Evolutionary conservation across 2,888 invertebrate species (phyloP).

Genomic region (Watsonalla cultraria): DNA sequence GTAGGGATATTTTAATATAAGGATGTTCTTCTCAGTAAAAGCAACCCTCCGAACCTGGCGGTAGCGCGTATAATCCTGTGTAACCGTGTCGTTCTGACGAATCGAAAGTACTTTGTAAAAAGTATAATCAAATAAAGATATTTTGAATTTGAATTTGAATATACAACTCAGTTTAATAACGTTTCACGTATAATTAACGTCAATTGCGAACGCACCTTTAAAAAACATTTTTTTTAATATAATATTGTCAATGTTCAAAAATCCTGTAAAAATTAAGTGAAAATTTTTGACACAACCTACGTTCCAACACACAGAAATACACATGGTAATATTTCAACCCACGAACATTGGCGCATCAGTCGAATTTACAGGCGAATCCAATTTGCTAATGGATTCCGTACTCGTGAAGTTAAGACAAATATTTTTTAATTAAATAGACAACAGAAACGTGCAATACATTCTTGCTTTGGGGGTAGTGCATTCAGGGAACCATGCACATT

Average conservation of each 20-base stretch:
- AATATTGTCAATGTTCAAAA: too few species aligned
- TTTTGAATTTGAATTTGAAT: too few species aligned
- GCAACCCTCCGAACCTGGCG: too few species aligned
- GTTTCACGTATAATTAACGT: not conserved
- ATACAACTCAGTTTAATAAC: too few species aligned
- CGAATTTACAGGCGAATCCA: slow-evolving; percentile 31
- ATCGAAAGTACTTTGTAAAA: too few species aligned
- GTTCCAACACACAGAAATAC: not conserved
- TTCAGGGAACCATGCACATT: slow-evolving; percentile 73
- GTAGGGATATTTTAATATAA: too few species aligned
- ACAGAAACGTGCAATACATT: slow-evolving; percentile 72
- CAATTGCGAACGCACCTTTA: not conserved
- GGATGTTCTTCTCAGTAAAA: too few species aligned
- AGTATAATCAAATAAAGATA: too few species aligned
- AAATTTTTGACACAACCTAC: not conserved
- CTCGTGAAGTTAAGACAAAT: slow-evolving; percentile 48
- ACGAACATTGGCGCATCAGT: not conserved
- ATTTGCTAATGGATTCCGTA: slow-evolving; percentile 66
- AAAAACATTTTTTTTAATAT: not conserved
- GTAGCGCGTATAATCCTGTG: too few species aligned
- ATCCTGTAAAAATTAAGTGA: too few species aligned
- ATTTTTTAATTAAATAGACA: slow-evolving; percentile 36
- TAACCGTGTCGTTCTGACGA: too few species aligned
- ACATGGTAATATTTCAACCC: not conserved
- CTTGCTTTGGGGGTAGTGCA: slow-evolving; percentile 68